A percentile compares a stretch with the other conserved stretches of the same genome.
These are phyloP conservation scores for Cyclophora punctaria DNA, from an alignment of 2,888 invertebrate genomes.

Conservation along the genomic window DNA sequence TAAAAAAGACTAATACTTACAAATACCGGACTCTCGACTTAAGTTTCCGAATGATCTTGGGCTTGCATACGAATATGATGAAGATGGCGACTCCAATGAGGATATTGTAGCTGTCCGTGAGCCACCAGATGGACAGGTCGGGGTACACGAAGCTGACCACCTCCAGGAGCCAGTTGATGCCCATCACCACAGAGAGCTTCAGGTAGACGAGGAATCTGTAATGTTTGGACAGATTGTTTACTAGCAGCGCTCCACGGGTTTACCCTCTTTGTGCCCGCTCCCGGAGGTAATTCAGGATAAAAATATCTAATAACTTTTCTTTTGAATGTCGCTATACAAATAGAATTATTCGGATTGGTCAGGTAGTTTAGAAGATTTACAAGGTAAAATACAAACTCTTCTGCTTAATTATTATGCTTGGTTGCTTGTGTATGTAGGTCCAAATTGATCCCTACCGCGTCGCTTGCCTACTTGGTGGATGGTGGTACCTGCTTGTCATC, in stretches of 20 bases:
- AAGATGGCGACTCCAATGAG: constrained; percentile 54
- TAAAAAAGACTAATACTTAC: constrained; percentile 24
- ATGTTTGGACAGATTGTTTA: neutral
- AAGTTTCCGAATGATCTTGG: constrained; percentile 41
- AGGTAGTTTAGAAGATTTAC: too few species aligned
- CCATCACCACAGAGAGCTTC: constrained; percentile 62
- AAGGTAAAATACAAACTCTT: too few species aligned
- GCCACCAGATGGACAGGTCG: constrained; percentile 32
- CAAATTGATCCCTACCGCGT: too few species aligned
- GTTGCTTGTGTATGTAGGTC: too few species aligned
- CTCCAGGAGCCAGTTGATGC: constrained; percentile 58
- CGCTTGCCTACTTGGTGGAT: too few species aligned
- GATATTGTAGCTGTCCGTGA: constrained; percentile 51
- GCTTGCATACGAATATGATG: constrained; percentile 58
- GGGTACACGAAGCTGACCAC: constrained; percentile 44
- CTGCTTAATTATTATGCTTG: too few species aligned
- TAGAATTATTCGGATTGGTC: too few species aligned
- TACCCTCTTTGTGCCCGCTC: too few species aligned
- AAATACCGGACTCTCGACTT: constrained; percentile 18
- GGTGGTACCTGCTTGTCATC: too few species aligned
- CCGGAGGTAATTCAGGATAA: too few species aligned
- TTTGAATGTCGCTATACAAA: neutral
- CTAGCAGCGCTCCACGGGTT: too few species aligned
- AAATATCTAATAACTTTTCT: neutral
- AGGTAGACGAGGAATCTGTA: constrained; percentile 55